Conservation (phyloP, 2,113 vertebrate species). For the Cyanoderma ruficeps region DNA sequence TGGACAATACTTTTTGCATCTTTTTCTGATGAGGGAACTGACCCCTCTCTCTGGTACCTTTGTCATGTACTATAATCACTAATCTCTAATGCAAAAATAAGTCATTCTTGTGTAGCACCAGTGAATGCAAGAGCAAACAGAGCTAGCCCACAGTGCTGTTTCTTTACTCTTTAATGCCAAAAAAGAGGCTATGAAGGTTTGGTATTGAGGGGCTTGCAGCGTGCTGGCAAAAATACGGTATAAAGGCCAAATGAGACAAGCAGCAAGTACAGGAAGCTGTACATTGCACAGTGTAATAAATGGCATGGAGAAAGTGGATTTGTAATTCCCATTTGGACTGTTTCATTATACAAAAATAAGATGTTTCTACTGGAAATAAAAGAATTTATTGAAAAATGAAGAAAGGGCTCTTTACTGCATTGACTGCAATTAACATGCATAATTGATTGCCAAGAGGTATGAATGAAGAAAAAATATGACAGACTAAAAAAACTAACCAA, state of each 20-base stretch:
- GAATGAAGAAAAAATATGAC: neutral
- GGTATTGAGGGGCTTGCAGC: neutral
- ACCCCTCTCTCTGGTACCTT: neutral
- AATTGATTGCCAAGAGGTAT: neutral
- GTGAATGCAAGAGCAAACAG: neutral
- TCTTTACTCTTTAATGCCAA: neutral
- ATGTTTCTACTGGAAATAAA: neutral
- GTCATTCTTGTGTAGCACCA: neutral
- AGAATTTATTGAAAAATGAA: neutral
- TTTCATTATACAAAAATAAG: neutral
- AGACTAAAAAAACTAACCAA: neutral
- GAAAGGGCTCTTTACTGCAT: neutral
- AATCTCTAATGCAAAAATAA: neutral
- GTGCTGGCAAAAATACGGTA: neutral
- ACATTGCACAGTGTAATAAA: neutral
- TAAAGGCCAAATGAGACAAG: neutral
- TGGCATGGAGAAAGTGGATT: neutral
- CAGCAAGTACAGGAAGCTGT: neutral
- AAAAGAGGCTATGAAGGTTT: neutral
- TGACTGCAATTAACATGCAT: neutral
- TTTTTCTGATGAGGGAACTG: neutral
- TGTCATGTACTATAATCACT: neutral
- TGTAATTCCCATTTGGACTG: neutral
- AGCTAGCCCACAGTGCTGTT: neutral
- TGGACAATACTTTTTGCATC: conserved; percentile 22